These are phyloP conservation scores for Monomorium pharaonis DNA, from an alignment of 1,140 invertebrate species.

Conservation along the genomic window DNA sequence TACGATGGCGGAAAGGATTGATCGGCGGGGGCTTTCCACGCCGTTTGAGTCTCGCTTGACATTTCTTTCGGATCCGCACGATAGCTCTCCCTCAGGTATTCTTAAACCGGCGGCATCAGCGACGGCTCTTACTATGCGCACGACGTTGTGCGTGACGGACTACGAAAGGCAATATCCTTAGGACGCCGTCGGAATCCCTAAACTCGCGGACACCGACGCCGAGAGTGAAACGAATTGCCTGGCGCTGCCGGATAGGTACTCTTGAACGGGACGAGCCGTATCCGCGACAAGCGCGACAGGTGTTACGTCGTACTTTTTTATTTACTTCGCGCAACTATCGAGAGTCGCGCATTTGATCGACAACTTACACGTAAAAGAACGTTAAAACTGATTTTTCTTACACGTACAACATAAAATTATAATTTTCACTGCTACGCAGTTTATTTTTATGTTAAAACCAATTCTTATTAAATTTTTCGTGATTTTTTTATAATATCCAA, in stretches of 20 bases:
- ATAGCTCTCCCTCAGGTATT: constrained; percentile 66
- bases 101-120: constrained; percentile 41
- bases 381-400: neutral
- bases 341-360: constrained; percentile 23
- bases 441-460: no score
- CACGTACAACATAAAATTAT: neutral
- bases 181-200: constrained; percentile 68
- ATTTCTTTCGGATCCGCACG: constrained; percentile 58
- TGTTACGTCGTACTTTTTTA: constrained; percentile 57
- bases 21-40: constrained; percentile 34
- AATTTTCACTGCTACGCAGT: neutral
- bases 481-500: no score
- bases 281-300: constrained; percentile 59
- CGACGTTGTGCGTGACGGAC: constrained; percentile 69
- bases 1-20: neutral
- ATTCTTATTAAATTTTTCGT: no score
- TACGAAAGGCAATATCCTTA: constrained; percentile 71
- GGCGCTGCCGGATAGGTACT: constrained; percentile 14
- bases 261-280: constrained; percentile 14
- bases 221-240: constrained; percentile 70
- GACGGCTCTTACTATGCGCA: constrained; percentile 69
- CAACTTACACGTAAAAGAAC: neutral
- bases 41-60: constrained; percentile 52
- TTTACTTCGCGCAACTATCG: constrained; percentile 31
- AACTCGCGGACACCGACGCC: constrained; percentile 51